Conservation (phyloP, 2,113 vertebrate genomes). For the Candoia aspera region DNA sequence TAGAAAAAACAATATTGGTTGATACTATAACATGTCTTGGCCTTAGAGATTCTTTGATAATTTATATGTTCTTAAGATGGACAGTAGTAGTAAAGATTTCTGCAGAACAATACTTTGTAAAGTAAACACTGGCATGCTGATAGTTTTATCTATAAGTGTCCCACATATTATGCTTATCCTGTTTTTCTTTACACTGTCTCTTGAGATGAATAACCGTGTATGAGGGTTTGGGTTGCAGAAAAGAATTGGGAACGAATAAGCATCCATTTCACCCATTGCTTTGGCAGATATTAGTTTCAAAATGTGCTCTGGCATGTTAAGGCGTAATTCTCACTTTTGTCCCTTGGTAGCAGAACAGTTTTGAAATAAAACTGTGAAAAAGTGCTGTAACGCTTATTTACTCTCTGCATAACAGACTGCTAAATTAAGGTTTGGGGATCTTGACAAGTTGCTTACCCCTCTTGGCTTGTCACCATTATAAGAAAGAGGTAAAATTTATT, state of each 20-base stretch:
- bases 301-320: background rate
- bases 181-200: background rate
- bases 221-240: background rate
- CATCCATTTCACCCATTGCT: background rate
- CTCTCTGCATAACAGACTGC: background rate
- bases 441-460: background rate
- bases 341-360: background rate
- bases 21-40: background rate
- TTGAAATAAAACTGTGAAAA: background rate
- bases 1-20: background rate
- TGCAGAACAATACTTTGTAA: background rate
- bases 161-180: background rate
- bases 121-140: background rate
- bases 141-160: background rate
- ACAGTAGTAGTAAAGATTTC: background rate
- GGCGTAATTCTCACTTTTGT: background rate
- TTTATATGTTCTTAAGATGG: background rate
- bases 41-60: background rate
- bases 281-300: background rate
- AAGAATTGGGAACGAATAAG: background rate
- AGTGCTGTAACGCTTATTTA: background rate
- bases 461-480: background rate
- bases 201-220: background rate
- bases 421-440: background rate
- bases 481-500: background rate